Evolutionary conservation across 2,888 invertebrate genomes (phyloP).

Genomic region (Metopia argyrocephala): DNA sequence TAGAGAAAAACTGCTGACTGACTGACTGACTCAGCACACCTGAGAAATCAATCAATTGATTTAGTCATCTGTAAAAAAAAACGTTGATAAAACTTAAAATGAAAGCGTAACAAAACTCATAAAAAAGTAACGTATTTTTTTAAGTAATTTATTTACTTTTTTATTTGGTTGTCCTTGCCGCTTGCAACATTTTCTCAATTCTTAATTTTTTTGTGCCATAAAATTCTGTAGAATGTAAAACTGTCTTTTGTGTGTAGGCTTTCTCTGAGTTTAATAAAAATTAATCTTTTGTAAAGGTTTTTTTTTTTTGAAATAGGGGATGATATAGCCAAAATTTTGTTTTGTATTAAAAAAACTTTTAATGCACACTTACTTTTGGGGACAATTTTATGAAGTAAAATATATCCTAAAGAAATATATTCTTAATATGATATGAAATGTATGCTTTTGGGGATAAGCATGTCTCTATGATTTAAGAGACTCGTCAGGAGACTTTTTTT

Average conservation of each 20-base stretch:
- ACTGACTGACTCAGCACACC: conserved; percentile 69
- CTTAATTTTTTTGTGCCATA: not conserved
- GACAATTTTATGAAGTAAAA: no score
- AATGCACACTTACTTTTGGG: no score
- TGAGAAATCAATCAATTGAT: conserved; percentile 75
- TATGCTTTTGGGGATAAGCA: no score
- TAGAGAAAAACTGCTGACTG: not conserved
- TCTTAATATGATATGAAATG: no score
- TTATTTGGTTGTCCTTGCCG: not conserved
- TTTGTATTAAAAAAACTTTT: no score
- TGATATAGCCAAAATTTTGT: no score
- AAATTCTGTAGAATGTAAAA: conserved; percentile 4
- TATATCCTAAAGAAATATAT: no score
- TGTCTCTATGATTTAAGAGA: no score
- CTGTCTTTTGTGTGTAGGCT: no score
- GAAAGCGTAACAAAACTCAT: not conserved
- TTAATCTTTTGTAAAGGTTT: conserved; percentile 34
- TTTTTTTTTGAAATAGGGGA: no score
- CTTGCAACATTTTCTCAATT: conserved; percentile 22
- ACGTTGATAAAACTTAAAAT: conserved; percentile 66
- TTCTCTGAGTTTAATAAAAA: no score
- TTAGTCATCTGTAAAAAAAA: conserved; percentile 71
- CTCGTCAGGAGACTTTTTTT: no score
- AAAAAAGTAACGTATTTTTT: not conserved
- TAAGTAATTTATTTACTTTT: not conserved